Base-by-base conservation (phyloP, 2,113 vertebrate species). In the Globicephala melas region DNA sequence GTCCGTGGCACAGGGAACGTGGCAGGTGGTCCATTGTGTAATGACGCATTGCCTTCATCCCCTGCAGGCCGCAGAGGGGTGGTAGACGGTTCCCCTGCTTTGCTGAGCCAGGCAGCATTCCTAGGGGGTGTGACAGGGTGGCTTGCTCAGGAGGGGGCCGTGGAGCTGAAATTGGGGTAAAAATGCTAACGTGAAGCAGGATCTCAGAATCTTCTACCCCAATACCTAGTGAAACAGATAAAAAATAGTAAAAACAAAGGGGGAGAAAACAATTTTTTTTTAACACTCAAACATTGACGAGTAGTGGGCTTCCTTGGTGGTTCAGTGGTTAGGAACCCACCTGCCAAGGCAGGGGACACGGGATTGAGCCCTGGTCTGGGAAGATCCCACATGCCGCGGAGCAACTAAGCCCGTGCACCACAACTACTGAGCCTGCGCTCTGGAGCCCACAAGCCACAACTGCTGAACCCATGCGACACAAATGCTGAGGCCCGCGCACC, bases 61-160 rank as follows among this genome's bases (percentile, higher is more conserved):
- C 11, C 25, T 50, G 14, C 0, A 8, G 70, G 18, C 53, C 4
- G 1, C 0, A 1, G 17, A 31, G 1, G 38, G 50, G 8, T 14
- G 8, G 23, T 1, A 2, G 47, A 2, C 11, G 3, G 2, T 8
- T 3, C 26, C 67, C 50, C 20, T 15, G 23, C 44, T 62, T 55
- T 65, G 55, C 18, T 36, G 53, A 53, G n/a, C 18, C 1, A 33
- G 47, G 15, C 11, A 15, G 15, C 11, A 5, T 25, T 79, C 73
- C 38, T 50, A 8, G 25, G 53, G 73, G n/a, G 50, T 65, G 33
- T 31, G 47, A 60, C 50, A 31, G 4, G 53, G 63, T 21, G 55
- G 7, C 36, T 85, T 73, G 60, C 65, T 94, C 47, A 58, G 47
- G 9, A 55, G 31, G n/a, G 5, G 4, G 18, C 58, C 44, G 26